phyloP scores from a whole-genome alignment of 92 coral and sea anemone species.

The Palythoa heliodiscus region DNA sequence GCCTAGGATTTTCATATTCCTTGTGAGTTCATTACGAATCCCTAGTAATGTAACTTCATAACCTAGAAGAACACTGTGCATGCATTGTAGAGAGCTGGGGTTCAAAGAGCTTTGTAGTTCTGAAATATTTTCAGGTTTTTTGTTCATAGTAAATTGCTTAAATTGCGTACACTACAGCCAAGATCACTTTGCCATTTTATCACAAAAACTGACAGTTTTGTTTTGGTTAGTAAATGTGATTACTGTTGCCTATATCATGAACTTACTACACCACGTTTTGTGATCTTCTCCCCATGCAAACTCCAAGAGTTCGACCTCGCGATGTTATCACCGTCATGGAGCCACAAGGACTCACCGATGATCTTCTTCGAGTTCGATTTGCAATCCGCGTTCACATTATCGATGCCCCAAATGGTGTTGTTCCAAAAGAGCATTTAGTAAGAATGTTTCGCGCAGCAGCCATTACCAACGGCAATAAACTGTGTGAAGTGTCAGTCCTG shows the following conservation, averaged over 20 bases:
- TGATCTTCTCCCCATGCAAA: neutral
- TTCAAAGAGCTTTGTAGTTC: too few species aligned
- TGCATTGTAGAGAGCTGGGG: too few species aligned
- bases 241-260: neutral
- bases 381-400: neutral
- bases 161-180: too few species aligned
- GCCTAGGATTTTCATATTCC: too few species aligned
- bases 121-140: too few species aligned
- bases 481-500: constrained; percentile 1
- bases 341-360: constrained; percentile 6
- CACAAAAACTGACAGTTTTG: too few species aligned
- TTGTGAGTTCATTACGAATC: too few species aligned
- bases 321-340: neutral
- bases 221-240: neutral
- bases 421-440: constrained; percentile 1
- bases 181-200: too few species aligned
- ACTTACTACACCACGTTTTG: neutral
- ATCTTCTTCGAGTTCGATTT: constrained; percentile 27
- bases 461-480: neutral
- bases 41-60: too few species aligned
- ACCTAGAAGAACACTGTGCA: too few species aligned
- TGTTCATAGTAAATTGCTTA: too few species aligned
- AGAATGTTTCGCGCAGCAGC: neutral
- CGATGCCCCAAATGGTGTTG: neutral
- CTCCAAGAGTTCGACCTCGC: constrained; percentile 10